Evolutionary conservation across 2,113 vertebrate species (phyloP).

Genomic region (Synodontis membranacea): DNA sequence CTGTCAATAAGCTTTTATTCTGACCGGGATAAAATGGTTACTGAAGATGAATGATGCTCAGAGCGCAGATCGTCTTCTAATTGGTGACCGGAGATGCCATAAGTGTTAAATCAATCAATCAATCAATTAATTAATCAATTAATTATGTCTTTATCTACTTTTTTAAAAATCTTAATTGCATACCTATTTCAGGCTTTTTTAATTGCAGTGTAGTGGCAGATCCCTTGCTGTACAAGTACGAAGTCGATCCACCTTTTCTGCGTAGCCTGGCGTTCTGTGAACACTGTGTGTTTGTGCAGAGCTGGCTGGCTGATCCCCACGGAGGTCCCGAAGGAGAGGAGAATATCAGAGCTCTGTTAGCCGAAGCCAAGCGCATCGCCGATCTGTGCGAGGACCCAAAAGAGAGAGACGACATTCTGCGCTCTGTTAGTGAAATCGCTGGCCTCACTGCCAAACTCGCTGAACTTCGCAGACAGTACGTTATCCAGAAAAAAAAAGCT

Average conservation of each 20-base stretch:
- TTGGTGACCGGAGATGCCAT: neutral
- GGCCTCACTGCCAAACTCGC: conserved; percentile 86
- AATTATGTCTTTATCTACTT: neutral
- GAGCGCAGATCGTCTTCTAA: too few relatives aligned
- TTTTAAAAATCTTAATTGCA: neutral
- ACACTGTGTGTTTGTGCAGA: conserved; percentile 67
- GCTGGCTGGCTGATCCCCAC: conserved; percentile 94
- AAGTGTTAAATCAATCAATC: neutral
- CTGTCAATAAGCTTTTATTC: neutral
- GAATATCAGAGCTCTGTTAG: conserved; percentile 85
- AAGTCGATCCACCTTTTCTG: conserved; percentile 10
- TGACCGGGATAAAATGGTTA: neutral
- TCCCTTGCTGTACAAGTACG: neutral
- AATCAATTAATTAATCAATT: too few relatives aligned
- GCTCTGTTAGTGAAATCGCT: conserved; percentile 90
- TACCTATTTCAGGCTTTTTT: neutral
- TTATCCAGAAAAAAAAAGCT: neutral
- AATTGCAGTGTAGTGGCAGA: neutral
- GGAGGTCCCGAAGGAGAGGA: conserved; percentile 94
- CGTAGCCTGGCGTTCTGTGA: conserved; percentile 37
- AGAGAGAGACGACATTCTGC: conserved; percentile 94
- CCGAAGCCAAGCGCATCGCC: conserved; percentile 91
- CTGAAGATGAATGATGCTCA: neutral
- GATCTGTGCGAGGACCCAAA: conserved; percentile 94
- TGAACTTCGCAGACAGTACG: conserved; percentile 87